Base-by-base conservation (phyloP, 1,140 invertebrate species). In the Brachionus paranguensis region DNA sequence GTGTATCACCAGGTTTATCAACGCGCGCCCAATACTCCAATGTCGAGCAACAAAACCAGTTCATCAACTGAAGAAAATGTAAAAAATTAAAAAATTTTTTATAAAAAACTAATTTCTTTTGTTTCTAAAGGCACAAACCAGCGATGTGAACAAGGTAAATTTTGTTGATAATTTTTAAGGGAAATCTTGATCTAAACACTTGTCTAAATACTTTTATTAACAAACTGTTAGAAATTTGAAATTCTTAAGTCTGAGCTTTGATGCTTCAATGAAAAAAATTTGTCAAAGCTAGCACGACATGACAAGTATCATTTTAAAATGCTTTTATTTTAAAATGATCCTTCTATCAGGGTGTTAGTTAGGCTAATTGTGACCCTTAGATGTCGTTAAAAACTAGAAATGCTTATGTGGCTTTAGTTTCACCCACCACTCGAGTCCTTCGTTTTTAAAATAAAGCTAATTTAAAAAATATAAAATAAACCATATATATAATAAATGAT, bases 371-470 rank as follows among this genome's bases (percentile, higher is more conserved):
- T 50, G 47, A 37, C 4, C 20, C 43, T 47, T 76, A 29, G 24
- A 53, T 76, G 72, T 76, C 43, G 45, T 76, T 76, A 45, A 76
- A 76, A 47, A 76, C 43, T 27, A 76, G 27, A 24, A 45, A n/a
- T 24, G 72, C 72, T 76, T 76, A 14, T 76, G 72, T 76, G 43
- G 72, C 72, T 76, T 50, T 27, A 76, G 17, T 76, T 45, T 76
- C 68, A 43, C 37, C 33, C 29, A 72, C 10, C 14, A 33, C 27
- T 29, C 6, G 14, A 33, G 27, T 68, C 65, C 65, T 41, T 74
- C 37, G 17, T 74, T 1, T 24, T 50, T 50, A 47, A 76, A 76
- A 76, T 20, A 76, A 76, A 76, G 47, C 24, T 50, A 14, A 27
- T 27, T 50, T 50, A 50, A 76, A 76, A 27, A 29, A 24, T 53